These are phyloP conservation scores for Melinopterus prodromus DNA, from an alignment of 2,888 invertebrate genomes.

Conservation along the genomic window DNA sequence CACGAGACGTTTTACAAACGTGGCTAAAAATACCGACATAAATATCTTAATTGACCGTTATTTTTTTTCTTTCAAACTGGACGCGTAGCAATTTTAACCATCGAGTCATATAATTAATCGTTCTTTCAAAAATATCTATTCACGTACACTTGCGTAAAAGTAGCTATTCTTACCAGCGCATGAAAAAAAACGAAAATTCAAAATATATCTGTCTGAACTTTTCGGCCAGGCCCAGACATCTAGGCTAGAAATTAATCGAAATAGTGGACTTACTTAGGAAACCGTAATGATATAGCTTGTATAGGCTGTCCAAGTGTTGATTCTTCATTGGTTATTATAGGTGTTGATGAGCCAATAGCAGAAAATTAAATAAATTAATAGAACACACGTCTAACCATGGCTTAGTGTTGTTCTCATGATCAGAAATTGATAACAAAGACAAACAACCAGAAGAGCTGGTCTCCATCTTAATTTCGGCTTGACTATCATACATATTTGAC, in stretches of 20 bases:
- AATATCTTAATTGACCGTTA: neutral
- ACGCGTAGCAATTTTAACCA: neutral
- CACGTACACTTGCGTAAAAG: neutral
- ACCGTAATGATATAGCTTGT: neutral
- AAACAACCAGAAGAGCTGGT: neutral
- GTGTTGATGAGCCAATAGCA: too few species aligned
- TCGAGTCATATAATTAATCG: neutral
- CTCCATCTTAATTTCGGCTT: neutral
- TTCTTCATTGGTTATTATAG: too few species aligned
- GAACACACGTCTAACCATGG: too few species aligned
- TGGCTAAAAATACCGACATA: neutral
- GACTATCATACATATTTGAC: neutral
- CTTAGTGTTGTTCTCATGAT: too few species aligned
- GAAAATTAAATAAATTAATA: too few species aligned
- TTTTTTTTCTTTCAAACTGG: neutral
- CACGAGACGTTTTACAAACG: neutral
- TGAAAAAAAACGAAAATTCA: neutral
- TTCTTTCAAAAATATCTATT: neutral
- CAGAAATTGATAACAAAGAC: too few species aligned
- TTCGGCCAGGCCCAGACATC: too few species aligned
- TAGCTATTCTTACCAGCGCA: neutral
- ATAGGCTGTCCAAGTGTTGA: neutral
- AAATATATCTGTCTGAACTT: neutral
- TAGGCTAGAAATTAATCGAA: neutral
- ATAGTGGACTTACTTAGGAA: neutral